These are phyloP conservation scores for Tympanoctomys barrerae DNA, from an alignment of 2,797 vertebrate genomes.

Conservation along the genomic window DNA sequence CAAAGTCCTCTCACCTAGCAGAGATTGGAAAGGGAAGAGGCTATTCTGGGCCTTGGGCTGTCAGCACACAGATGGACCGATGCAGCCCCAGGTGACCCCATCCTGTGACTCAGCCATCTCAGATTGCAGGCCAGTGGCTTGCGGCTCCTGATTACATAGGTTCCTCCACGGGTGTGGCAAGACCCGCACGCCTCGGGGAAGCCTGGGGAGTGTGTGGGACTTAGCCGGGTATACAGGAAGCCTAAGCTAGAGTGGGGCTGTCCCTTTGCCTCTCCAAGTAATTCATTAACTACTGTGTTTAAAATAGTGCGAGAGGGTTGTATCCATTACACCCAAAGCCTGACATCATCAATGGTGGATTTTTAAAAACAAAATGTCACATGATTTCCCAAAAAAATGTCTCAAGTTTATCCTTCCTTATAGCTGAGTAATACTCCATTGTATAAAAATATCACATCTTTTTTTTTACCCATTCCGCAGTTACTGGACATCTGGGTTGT, in stretches of 20 bases:
- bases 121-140: background rate
- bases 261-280: background rate
- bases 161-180: background rate
- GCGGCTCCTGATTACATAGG: background rate
- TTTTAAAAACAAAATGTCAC: background rate
- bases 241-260: background rate
- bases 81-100: too few species aligned
- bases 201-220: too few species aligned
- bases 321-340: background rate
- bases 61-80: background rate
- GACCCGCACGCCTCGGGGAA: background rate
- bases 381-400: too few species aligned
- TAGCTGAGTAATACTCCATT: too few species aligned
- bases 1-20: background rate
- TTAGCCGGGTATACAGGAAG: background rate
- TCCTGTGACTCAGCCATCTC: accelerated
- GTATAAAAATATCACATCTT: too few species aligned
- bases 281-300: background rate
- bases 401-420: too few species aligned
- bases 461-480: too few species aligned
- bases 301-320: background rate
- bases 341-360: background rate
- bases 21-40: background rate
- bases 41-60: background rate
- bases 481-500: too few species aligned